A percentile compares a stretch with the other conserved stretches of the same genome.
These are phyloP conservation scores for Deroplatys truncata DNA, from an alignment of 2,888 invertebrate species.

Conservation along the genomic window DNA sequence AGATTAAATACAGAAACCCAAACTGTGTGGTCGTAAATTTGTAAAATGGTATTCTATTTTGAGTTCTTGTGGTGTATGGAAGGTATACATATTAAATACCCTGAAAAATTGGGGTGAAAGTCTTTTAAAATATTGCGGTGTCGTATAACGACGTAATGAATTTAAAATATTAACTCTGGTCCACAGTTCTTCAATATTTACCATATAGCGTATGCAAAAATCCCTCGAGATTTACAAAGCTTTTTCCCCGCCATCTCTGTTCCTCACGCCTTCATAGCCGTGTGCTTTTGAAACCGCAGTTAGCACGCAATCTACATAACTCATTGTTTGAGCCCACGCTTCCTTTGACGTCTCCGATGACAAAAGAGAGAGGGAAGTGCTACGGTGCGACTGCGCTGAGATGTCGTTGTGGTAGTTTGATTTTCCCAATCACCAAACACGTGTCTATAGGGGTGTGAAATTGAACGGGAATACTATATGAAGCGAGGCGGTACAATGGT, in stretches of 20 bases:
- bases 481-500: background rate
- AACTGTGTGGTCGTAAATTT: no score
- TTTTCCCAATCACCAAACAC: constrained; percentile 2
- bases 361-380: constrained; percentile 15
- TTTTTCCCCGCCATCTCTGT: background rate
- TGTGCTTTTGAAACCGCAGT: background rate
- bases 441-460: constrained; percentile 20
- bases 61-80: no score
- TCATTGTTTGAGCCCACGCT: constrained; percentile 12
- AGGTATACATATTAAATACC: background rate
- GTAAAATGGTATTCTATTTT: no score
- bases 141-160: background rate
- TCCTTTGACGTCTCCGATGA: constrained; percentile 9
- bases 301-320: constrained; percentile 6
- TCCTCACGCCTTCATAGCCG: background rate
- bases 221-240: background rate
- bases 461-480: constrained; percentile 20
- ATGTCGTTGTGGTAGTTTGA: background rate
- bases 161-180: background rate
- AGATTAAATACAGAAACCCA: no score
- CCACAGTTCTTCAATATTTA: background rate
- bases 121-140: background rate
- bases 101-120: background rate
- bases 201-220: background rate
- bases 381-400: background rate